Percentiles rank a stretch among this genome's conserved stretches.
phyloP scores from a whole-genome alignment of 2,113 vertebrate genomes.

The Bujurquina vittata region DNA sequence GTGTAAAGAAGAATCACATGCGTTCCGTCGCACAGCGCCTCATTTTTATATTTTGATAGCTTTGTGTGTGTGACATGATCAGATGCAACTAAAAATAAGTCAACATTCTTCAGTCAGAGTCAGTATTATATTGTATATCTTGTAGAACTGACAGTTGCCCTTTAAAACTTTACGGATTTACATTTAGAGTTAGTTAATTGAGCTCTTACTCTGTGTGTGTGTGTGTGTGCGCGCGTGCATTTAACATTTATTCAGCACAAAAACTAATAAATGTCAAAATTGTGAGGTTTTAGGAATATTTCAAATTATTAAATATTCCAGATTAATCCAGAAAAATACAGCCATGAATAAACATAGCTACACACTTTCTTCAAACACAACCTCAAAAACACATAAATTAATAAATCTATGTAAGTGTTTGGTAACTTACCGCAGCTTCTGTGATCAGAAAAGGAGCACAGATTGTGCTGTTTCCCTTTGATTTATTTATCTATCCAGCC shows the following conservation, averaged over 20 bases:
- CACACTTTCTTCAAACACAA: no score
- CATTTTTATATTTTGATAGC: neutral
- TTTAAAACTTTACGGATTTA: no score
- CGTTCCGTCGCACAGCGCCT: neutral
- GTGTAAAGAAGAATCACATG: neutral
- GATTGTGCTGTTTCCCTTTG: accelerated
- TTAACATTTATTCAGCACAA: neutral
- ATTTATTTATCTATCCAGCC: neutral
- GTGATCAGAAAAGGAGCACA: neutral
- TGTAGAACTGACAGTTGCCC: neutral
- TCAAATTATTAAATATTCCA: neutral
- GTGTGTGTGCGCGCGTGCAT: accelerated
- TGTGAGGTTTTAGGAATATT: neutral
- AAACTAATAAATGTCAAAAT: neutral
- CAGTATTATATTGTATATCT: neutral
- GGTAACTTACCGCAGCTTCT: neutral
- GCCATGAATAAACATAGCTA: no score
- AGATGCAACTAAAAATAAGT: neutral
- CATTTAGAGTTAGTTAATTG: no score
- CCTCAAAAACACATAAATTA: no score
- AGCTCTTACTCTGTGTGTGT: accelerated
- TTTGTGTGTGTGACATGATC: neutral
- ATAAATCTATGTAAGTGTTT: accelerated
- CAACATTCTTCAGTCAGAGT: neutral
- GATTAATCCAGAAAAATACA: neutral